Conservation (phyloP, 2,113 vertebrate species). For the Phalacrocorax aristotelis region DNA sequence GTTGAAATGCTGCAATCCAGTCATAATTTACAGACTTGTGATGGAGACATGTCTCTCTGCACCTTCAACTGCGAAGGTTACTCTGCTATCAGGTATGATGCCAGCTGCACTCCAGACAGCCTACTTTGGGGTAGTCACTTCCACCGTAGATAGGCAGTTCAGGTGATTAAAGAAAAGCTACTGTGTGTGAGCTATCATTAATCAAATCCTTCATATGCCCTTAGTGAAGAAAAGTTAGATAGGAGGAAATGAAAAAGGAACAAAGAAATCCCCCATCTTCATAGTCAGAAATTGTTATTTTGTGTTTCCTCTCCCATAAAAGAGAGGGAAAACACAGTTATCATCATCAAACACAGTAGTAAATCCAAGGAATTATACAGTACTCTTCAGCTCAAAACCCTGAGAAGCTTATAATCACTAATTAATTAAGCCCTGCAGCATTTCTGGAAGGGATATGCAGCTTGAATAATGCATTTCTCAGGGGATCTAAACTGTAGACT, state of each 20-base stretch:
- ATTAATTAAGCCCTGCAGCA: slow-evolving; percentile 20
- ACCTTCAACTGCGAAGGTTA: background rate
- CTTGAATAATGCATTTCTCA: background rate
- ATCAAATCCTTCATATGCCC: background rate
- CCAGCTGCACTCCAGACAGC: background rate
- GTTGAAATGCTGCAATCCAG: background rate
- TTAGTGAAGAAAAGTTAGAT: background rate
- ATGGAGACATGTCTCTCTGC: background rate
- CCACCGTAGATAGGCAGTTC: background rate
- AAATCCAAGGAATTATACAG: background rate
- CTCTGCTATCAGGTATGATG: background rate
- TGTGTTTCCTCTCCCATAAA: background rate
- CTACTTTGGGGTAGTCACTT: background rate
- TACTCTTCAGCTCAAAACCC: background rate
- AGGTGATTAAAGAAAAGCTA: background rate
- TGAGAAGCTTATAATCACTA: background rate
- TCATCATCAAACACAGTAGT: background rate
- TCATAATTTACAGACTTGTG: background rate
- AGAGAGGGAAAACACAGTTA: background rate
- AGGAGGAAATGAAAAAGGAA: background rate
- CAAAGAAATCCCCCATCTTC: background rate
- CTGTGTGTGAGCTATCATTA: background rate
- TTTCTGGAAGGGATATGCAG: background rate
- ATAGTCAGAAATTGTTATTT: background rate
- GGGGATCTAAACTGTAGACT: background rate